phyloP scores from a whole-genome alignment of 2,888 invertebrate species.

The Hedychridium roseum region DNA sequence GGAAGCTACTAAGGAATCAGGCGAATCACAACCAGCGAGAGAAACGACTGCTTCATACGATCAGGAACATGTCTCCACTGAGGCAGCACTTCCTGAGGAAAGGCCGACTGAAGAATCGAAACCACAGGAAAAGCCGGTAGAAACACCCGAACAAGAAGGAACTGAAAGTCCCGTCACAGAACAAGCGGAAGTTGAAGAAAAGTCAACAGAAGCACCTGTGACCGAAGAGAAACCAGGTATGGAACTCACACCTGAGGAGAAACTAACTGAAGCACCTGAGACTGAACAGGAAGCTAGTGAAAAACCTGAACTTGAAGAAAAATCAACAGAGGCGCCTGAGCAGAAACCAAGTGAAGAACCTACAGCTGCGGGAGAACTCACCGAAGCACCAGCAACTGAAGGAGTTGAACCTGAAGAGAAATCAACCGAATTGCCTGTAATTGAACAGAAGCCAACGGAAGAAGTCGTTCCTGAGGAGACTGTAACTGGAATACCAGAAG shows the following conservation, averaged over 20 bases:
- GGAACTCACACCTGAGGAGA: constrained; percentile 1
- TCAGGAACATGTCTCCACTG: no score
- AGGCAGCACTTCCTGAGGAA: no score
- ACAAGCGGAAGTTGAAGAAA: no score
- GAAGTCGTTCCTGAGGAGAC: constrained; percentile 8
- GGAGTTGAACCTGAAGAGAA: background rate
- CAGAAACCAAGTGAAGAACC: constrained; percentile 25
- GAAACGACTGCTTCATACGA: no score
- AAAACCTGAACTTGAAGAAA: no score
- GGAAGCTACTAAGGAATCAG: no score
- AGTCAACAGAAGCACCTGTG: constrained; percentile 16
- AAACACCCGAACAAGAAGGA: no score
- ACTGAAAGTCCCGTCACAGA: no score
- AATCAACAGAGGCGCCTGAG: constrained; percentile 20
- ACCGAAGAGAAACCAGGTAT: constrained; percentile 12
- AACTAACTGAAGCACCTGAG: constrained; percentile 17
- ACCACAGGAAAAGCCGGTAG: constrained; percentile 12
- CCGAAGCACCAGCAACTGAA: background rate
- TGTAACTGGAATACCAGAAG: background rate
- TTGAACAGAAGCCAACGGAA: constrained; percentile 14
- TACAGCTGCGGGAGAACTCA: constrained; percentile 17
- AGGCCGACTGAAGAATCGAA: no score
- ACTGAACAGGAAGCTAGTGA: constrained; percentile 23
- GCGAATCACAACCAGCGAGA: background rate
- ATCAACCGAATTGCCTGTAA: constrained; percentile 10